Evolutionary conservation across 2,113 vertebrate genomes (phyloP).

Genomic region (Fukomys damarensis): DNA sequence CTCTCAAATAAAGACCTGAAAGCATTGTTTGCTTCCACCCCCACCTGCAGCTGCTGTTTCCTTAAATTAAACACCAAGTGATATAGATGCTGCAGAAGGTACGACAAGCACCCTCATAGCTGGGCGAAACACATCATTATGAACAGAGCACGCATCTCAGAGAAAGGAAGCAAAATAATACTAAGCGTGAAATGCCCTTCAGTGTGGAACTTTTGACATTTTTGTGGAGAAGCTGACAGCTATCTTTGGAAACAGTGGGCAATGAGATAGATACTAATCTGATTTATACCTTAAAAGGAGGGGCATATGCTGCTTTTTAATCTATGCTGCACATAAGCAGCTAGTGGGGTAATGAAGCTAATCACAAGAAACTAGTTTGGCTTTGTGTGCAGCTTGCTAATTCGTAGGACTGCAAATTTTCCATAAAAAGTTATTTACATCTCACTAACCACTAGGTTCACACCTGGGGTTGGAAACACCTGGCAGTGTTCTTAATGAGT

Average conservation of each 20-base stretch:
- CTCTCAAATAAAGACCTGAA: background rate
- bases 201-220: background rate
- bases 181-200: background rate
- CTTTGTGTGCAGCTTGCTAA: constrained; percentile 65
- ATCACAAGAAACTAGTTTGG: constrained; percentile 58
- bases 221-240: background rate
- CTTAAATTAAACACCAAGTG: constrained; percentile 34
- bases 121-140: background rate
- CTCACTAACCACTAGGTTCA: constrained; percentile 78
- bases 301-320: constrained; percentile 16
- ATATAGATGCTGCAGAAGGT: background rate
- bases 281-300: constrained; percentile 59
- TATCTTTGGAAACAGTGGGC: constrained; percentile 15
- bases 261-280: constrained; percentile 49
- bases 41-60: background rate
- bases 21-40: accelerated
- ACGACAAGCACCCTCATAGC: background rate
- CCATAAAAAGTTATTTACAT: constrained; percentile 78
- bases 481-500: constrained; percentile 85
- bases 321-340: constrained; percentile 38
- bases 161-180: background rate
- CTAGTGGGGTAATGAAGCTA: constrained; percentile 71
- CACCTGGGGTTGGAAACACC: constrained; percentile 83
- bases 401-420: constrained; percentile 76
- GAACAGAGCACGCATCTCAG: background rate